Base-by-base conservation (phyloP, 1,140 invertebrate species). In the Panagrolaimus sp. region DNA sequence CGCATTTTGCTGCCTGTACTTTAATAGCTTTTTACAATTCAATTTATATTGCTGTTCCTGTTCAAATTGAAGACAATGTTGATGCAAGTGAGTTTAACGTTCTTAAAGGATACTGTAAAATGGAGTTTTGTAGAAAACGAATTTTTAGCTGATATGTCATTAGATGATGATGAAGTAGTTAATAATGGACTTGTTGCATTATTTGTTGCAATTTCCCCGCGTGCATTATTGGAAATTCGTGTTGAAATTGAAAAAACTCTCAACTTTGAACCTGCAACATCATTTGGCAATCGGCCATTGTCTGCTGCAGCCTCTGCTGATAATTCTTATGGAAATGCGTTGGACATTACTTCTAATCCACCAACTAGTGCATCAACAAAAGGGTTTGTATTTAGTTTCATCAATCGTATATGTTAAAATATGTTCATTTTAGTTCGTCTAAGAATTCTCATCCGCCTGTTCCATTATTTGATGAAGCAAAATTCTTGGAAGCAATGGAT, bases 21-120 rank as follows among this genome's bases (percentile, higher is more conserved):
- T 25, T 57, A 16, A 57, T 57, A 5, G 51, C 51, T 27, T 57
- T 57, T 16, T 57, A 25, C 51, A 57, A 57, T 16, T 25, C 51
- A 2, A 25, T 57, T 11, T 57, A 57, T 27, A 57, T 57, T 20
- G 51, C 51, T n/a, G 20, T 20, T 1, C 51, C 51, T 16, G 51
- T 57, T 20, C 20, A 27, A 11, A 27, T 57, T 57, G 51, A 25
- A 27, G 51, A 57, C 20, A 11, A 13, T 23, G 14, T 20, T 25
- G 51, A 57, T 11, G 27, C 5, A 13, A 25, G 51, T 57, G 20
- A 57, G 51, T 57, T 57, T 11, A 57, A 16, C 0, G 1, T 57
- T 57, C 13, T 0, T 20, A 0, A 4, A 13, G n/a, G 11, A 3
- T 23, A 38, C 7, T 38, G 20, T 38, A 38, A 4, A 38, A 38